Conservation (phyloP, 2,797 vertebrate species). For the Stomatorhinus walkeri region DNA sequence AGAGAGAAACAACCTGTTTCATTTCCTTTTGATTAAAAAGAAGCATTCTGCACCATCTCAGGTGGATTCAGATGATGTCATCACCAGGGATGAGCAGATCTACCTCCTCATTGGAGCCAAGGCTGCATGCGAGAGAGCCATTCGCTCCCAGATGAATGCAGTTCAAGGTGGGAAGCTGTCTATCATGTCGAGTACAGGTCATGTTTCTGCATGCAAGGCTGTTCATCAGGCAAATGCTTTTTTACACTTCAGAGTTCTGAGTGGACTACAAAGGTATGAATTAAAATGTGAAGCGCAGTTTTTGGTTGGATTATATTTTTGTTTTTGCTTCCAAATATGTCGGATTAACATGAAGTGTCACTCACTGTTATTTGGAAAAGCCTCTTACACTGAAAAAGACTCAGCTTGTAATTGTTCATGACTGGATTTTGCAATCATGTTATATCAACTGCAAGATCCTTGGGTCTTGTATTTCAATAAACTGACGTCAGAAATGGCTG, state of each 20-base stretch:
- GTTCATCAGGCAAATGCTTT: not conserved
- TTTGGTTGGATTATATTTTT: not conserved
- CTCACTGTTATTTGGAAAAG: not conserved
- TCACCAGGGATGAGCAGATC: slow-evolving; percentile 82
- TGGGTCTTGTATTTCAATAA: not conserved
- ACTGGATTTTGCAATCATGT: not conserved
- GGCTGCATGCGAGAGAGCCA: slow-evolving; percentile 65
- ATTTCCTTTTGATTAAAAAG: not conserved
- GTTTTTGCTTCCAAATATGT: not conserved
- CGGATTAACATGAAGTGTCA: not conserved
- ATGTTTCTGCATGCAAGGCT: not conserved
- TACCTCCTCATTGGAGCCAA: slow-evolving; percentile 74
- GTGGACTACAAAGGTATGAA: not conserved
- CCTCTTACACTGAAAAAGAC: not conserved
- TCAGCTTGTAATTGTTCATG: not conserved
- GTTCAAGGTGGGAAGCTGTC: slow-evolving; percentile 55
- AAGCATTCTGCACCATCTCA: slow-evolving; percentile 33
- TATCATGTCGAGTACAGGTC: not conserved
- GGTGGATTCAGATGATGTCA: slow-evolving; percentile 82
- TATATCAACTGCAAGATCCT: not conserved
- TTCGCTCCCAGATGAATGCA: slow-evolving; percentile 54
- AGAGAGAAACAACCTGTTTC: not conserved
- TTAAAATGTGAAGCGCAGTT: not conserved
- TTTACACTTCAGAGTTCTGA: not conserved
- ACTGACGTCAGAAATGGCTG: not conserved